Evolutionary conservation across 2,113 vertebrate genomes (phyloP).

Genomic region (Barnardius zonarius): DNA sequence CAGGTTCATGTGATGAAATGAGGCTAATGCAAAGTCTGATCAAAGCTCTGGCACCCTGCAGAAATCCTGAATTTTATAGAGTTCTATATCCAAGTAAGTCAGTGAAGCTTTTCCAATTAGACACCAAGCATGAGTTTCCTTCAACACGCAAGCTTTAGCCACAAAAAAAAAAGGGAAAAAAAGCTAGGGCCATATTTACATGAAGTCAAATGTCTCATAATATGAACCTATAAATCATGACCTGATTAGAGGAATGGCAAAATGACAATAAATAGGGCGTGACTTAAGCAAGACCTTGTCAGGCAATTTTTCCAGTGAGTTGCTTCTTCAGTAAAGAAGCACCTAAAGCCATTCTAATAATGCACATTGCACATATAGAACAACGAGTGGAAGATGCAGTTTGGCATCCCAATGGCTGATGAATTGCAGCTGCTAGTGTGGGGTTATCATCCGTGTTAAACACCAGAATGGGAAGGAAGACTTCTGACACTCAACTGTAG

Average conservation of each 20-base stretch:
- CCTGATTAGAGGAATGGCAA: background rate
- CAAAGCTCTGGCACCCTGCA: background rate
- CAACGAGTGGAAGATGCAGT: background rate
- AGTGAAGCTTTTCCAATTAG: background rate
- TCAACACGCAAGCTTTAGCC: background rate
- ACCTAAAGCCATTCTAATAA: background rate
- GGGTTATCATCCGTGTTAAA: background rate
- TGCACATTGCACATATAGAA: fast-evolving
- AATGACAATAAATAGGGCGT: background rate
- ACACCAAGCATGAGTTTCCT: fast-evolving
- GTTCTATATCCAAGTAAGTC: background rate
- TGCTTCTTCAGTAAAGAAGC: background rate
- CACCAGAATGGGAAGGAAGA: background rate
- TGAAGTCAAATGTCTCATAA: fast-evolving
- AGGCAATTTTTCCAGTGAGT: background rate
- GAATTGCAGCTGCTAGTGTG: background rate
- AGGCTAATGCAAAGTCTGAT: background rate
- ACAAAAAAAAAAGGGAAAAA: background rate
- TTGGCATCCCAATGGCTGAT: background rate
- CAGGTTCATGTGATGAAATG: background rate
- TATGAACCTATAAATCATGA: background rate
- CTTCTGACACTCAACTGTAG: background rate
- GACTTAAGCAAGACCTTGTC: background rate
- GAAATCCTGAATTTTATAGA: background rate
- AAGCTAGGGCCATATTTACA: background rate